Evolutionary conservation across 2,797 vertebrate species (phyloP), one percentile per base, ranked within the genome.

Genomic region (Danio jaintianensis): DNA sequence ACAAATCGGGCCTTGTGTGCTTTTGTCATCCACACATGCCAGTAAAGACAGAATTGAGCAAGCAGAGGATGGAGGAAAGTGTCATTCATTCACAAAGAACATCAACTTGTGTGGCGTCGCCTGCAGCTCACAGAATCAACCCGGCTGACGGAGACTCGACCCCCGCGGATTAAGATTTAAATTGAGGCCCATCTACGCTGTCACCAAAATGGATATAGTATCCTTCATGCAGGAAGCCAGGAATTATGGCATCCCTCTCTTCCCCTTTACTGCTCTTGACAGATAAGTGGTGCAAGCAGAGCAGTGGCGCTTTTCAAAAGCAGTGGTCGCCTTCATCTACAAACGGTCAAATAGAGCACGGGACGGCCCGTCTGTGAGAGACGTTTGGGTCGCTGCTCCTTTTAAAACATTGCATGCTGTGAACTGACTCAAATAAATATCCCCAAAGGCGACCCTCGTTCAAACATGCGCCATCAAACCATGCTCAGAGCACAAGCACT

Each of bases 181-280:
- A 88, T 83, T 86, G 85, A 79, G 80, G 84, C 82, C 82, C 85
- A 82, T 84, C 83, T 86, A 85, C 18, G 7, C 86, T 78, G 83
- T 81, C 85, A 84, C 85, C 83, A 83, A 85, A 88, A 86, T 84
- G 85, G 83, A 86, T 86, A 86, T 78, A 79, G 85, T 85, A 84
- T 84, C 84, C 82, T 86, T 86, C 78, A 79, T 71, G 81, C 78
- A 74, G 82, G 86, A 84, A 83, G 81, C 64, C 63, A 69, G 78
- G 82, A 80, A 84, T 84, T 82, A 84, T 74, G 53, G 59, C 70
- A 42, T 64, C 77, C 76, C 56, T 64, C 53, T 52, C 45, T 53
- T 48, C 13, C 40, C 61, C n/a, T 72, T 22, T 66, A 48, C 82
- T 74, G 80, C 75, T 83, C 80, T 77, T 77, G 83, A 84, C 84